Base-by-base conservation (phyloP, 2,113 vertebrate species). In the Cheilinus undulatus region DNA sequence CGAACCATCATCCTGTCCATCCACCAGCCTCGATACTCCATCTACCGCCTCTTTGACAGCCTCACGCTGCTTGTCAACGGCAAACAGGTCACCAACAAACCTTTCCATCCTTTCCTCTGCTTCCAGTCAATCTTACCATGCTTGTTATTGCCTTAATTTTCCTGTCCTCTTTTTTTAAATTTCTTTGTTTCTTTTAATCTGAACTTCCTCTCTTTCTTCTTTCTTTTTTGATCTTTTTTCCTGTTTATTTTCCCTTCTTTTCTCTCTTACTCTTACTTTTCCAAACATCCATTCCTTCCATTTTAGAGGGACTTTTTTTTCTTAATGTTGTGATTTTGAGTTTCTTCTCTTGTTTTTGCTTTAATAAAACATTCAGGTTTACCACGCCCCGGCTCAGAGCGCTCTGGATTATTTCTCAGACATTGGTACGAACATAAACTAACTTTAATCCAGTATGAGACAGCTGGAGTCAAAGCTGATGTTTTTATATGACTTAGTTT, bases 1-100 rank as follows among this genome's bases (percentile, higher is more conserved):
- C 95, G 92, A 68, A 97, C 95, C 26, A 96, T 99, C 49, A 97
- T 99, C 85, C 93, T 99, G 76, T 99, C 97, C 77, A 99, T 99
- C 85, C 97, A 99, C 78, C 97, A 99, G 84, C 98, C 98, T 9
- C 94, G 96, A 0, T 99, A 97, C 80, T 93, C 94, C 84, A 99
- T 99, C 91, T 99, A 97, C 90, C 94, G 95, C 0, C 92, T 98
- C 51, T 99, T 99, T 22, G 88, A 91, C 88, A 90, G 78, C 57
- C 89, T 92, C 74, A 92, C 91, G 0, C 88, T 92, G 76, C 86
- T 92, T 5, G 80, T 89, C 73, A 86, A 65, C 20, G 89, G 91
- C n/a, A 82, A 85, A 23, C 88, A 89, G 89, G 91, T 91, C 50
- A 3, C 22, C 7, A 14, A 28, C 4, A 10, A 10, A 11, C 17